Conservation (phyloP, 2,797 vertebrate species). For the Tragopan temminckii region DNA sequence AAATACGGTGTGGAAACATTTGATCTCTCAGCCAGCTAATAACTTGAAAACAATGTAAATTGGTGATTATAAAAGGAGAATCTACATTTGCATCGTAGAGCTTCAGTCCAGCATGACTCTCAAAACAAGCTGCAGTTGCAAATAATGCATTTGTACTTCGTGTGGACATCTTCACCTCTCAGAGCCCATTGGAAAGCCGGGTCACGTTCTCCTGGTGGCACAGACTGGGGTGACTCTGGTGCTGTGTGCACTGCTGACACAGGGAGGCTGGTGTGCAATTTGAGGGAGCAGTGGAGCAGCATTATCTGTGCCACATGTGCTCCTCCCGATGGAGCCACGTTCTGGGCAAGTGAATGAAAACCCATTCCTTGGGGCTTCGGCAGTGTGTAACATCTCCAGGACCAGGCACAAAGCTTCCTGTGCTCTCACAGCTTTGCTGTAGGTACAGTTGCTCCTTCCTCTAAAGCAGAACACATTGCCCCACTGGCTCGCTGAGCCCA, state of each 20-base stretch:
- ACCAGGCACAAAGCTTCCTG: neutral
- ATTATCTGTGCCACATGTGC: accelerated
- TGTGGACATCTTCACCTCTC: neutral
- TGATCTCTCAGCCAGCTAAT: neutral
- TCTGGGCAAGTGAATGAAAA: neutral
- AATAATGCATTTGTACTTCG: neutral
- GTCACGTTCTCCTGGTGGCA: neutral
- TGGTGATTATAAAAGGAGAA: neutral
- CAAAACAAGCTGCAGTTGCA: neutral
- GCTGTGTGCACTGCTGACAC: neutral
- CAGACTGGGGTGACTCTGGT: neutral
- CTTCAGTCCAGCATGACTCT: neutral
- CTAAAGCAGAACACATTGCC: neutral
- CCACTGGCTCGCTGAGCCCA: accelerated
- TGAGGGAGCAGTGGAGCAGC: neutral
- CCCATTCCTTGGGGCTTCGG: neutral
- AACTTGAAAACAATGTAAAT: neutral
- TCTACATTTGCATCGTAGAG: neutral
- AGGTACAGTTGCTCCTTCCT: neutral
- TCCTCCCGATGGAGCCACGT: neutral
- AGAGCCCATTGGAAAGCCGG: neutral
- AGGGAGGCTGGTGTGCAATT: neutral
- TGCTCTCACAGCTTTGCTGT: neutral
- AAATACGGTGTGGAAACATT: neutral
- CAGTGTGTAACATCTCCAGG: neutral